Conservation (phyloP, 2,113 vertebrate genomes). For the Seriola quinqueradiata region DNA sequence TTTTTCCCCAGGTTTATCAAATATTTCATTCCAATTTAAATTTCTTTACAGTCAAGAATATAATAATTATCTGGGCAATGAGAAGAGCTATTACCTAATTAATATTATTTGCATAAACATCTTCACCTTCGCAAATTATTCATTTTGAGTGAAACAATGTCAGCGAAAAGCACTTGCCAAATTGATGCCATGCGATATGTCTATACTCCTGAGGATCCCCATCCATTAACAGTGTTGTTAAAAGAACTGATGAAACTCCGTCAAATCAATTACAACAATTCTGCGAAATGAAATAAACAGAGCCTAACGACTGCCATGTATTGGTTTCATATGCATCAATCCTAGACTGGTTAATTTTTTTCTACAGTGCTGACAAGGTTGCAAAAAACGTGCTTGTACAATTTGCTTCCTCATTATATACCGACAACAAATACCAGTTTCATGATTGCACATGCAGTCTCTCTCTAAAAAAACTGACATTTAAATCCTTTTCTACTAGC, state of each 20-base stretch:
- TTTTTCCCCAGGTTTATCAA: conserved; percentile 77
- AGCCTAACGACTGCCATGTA: conserved; percentile 28
- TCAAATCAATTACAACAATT: conserved; percentile 34
- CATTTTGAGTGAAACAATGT: conserved; percentile 37
- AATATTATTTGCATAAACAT: conserved; percentile 57
- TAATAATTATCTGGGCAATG: conserved; percentile 40
- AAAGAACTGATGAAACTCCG: background rate
- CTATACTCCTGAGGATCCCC: conserved; percentile 20
- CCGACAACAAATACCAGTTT: conserved; percentile 37
- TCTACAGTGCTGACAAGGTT: background rate
- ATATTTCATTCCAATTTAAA: conserved; percentile 71
- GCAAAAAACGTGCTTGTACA: background rate
- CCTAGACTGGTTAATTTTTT: conserved; percentile 9
- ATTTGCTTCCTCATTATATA: conserved; percentile 27
- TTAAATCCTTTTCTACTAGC: conserved; percentile 81
- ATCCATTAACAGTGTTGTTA: conserved; percentile 26
- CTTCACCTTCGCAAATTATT: conserved; percentile 35
- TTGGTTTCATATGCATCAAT: background rate
- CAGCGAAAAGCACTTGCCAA: conserved; percentile 37
- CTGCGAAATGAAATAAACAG: conserved; percentile 14
- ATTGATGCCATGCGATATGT: conserved; percentile 22
- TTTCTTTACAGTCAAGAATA: conserved; percentile 75
- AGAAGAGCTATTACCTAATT: conserved; percentile 57
- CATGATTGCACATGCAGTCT: conserved; percentile 30
- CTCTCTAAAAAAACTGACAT: conserved; percentile 70